Evolutionary conservation across 2,113 vertebrate species (phyloP).

Genomic region (Pedetes capensis): DNA sequence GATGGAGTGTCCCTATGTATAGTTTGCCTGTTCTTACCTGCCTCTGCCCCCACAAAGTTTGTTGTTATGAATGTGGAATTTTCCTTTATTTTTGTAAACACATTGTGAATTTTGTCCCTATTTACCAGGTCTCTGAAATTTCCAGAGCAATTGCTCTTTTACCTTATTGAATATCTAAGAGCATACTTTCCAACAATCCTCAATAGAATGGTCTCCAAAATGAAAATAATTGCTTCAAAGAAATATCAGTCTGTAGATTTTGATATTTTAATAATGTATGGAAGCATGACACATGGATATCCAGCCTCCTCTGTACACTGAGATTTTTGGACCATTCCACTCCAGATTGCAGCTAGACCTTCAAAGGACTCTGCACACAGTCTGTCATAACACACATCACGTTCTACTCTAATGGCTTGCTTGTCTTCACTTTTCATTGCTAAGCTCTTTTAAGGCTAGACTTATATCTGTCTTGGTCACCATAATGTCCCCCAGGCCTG

Average conservation of each 20-base stretch:
- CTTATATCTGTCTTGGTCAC: neutral
- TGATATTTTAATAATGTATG: neutral
- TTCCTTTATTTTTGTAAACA: neutral
- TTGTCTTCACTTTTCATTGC: neutral
- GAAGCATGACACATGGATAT: neutral
- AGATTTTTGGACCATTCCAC: neutral
- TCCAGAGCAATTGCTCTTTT: neutral
- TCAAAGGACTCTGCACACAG: fast-evolving
- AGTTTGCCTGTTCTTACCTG: neutral
- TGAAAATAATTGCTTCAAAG: neutral
- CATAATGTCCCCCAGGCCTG: neutral
- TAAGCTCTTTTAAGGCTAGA: neutral
- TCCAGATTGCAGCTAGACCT: neutral
- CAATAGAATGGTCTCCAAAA: neutral
- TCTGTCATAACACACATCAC: neutral
- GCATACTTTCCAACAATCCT: neutral
- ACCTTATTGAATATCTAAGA: neutral
- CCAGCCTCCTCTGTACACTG: neutral
- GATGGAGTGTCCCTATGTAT: neutral
- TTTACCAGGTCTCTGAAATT: neutral
- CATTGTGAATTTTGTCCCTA: neutral
- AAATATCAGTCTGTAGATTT: neutral
- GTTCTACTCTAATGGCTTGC: neutral
- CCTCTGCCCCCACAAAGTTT: neutral
- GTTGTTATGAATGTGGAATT: neutral